Evolutionary conservation across 2,888 invertebrate species (phyloP).

Genomic region (Tiliacea citrago): DNA sequence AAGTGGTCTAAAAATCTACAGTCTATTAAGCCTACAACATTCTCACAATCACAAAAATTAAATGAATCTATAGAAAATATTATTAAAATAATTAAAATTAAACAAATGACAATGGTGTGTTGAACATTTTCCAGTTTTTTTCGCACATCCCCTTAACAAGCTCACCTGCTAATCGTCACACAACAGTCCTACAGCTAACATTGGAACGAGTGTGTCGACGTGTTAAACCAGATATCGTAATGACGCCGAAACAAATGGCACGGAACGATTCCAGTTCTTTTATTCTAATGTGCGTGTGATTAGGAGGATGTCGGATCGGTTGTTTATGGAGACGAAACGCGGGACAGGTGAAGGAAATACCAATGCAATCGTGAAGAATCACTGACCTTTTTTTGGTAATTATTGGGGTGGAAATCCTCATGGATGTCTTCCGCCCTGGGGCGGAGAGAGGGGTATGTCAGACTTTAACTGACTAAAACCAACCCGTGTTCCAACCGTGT

Average conservation of each 20-base stretch:
- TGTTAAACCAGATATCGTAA: constrained; percentile 72
- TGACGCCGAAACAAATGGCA: constrained; percentile 71
- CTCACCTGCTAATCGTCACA: constrained; percentile 79
- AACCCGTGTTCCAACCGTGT: no score
- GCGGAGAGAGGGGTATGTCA: no score
- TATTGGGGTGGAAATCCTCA: no score
- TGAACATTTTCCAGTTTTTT: not conserved
- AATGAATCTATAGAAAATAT: no score
- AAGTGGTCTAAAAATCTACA: no score
- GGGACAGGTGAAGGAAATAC: not conserved
- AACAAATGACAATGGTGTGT: not conserved
- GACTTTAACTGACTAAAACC: no score
- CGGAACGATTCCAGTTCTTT: constrained; percentile 69
- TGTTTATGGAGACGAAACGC: constrained; percentile 2
- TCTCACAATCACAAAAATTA: no score
- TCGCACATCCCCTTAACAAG: constrained; percentile 67
- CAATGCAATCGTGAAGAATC: not conserved
- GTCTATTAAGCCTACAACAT: no score
- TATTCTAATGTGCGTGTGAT: constrained; percentile 65
- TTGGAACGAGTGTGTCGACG: constrained; percentile 72
- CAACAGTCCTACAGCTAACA: constrained; percentile 62
- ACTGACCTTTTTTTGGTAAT: no score
- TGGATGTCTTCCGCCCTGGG: no score
- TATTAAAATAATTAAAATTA: no score
- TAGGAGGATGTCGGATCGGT: constrained; percentile 16